Evolutionary conservation across 2,797 vertebrate species (phyloP).

Genomic region (Pseudotriccus pelzelni): DNA sequence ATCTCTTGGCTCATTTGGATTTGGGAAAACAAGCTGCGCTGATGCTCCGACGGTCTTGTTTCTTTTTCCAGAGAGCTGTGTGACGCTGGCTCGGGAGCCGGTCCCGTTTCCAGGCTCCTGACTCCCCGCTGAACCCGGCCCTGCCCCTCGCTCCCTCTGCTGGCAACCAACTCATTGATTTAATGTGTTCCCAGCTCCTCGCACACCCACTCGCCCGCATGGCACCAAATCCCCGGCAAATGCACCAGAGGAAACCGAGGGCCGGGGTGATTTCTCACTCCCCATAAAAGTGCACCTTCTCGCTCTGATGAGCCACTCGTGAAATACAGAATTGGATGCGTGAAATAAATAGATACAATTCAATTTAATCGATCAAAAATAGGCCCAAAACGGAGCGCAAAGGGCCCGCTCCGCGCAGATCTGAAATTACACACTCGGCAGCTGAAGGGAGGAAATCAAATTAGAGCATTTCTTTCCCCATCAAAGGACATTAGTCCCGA

Average conservation of each 20-base stretch:
- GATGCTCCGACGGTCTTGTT: not conserved
- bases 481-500: not conserved
- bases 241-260: rapidly evolving
- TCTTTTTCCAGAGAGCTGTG: not conserved
- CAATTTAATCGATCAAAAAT: not conserved
- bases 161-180: not conserved
- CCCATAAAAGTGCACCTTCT: not conserved
- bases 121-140: not conserved
- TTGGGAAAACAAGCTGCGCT: not conserved
- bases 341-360: slow-evolving; percentile 4
- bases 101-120: not conserved
- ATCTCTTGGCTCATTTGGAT: not conserved
- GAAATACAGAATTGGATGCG: not conserved
- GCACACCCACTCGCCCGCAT: not conserved
- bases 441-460: slow-evolving; percentile 44
- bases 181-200: not conserved
- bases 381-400: not conserved
- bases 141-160: slow-evolving; percentile 51
- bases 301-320: not conserved
- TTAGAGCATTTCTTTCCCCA: slow-evolving; percentile 20
- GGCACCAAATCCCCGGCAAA: not conserved
- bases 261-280: not conserved
- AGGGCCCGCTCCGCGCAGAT: not conserved
- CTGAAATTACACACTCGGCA: not conserved
- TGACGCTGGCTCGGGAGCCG: not conserved